A percentile compares a stretch with the other conserved stretches of the same genome.
phyloP scores from a whole-genome alignment of 2,888 invertebrate species.

The Mycalesis mineus region DNA sequence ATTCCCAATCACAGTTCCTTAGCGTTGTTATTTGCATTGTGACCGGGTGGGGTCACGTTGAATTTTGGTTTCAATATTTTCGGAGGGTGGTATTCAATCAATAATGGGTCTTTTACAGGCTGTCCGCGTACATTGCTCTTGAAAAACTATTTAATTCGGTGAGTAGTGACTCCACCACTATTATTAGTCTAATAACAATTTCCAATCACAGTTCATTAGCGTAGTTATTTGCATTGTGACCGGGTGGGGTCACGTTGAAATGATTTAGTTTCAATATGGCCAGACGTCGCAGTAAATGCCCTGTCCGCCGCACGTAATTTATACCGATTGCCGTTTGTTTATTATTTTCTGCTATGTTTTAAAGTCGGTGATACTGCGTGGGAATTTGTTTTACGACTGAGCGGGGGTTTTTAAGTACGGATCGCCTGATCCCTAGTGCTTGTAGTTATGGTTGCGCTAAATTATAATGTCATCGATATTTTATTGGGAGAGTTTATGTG shows the following conservation, averaged over 20 bases:
- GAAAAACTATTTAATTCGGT: too few species aligned
- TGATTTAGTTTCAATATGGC: conserved; percentile 70
- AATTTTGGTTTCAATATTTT: too few species aligned
- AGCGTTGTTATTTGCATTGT: conserved; percentile 56
- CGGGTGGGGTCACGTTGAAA: conserved; percentile 53
- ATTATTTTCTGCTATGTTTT: conserved; percentile 58
- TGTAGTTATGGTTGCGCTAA: conserved; percentile 7
- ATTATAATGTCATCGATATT: conserved; percentile 10
- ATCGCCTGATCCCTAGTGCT: conserved; percentile 12
- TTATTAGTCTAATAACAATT: conserved; percentile 41
- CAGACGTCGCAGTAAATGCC: conserved; percentile 56
- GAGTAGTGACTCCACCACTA: too few species aligned
- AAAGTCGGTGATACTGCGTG: conserved; percentile 54
- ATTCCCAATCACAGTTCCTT: too few species aligned
- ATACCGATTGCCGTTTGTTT: conserved; percentile 61
- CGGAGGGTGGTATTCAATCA: too few species aligned
- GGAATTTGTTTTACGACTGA: conserved; percentile 41
- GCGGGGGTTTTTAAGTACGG: conserved; percentile 40
- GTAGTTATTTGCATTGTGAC: conserved; percentile 50
- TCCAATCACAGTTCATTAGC: conserved; percentile 68
- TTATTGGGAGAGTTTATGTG: not conserved
- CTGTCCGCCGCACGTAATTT: conserved; percentile 58
- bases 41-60: too few species aligned
- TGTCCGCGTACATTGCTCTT: too few species aligned
- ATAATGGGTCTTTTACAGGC: too few species aligned